phyloP scores from a whole-genome alignment of 23 tunicate genomes.

The Diplosoma virens region DNA sequence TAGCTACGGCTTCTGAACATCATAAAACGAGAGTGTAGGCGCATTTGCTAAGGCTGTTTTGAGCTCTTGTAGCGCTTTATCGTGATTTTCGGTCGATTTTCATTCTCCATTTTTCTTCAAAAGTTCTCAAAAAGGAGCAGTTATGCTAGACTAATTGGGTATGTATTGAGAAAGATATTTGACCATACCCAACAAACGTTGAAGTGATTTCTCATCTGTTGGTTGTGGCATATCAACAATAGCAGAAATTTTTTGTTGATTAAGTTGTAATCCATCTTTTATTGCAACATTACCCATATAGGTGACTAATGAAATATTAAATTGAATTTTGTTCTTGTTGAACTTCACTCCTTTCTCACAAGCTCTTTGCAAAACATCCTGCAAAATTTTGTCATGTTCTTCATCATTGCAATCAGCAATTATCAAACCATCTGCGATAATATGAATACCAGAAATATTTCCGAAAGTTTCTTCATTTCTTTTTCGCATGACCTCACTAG shows the following conservation, averaged over 20 bases:
- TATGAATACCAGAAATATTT: slow-evolving; percentile 11
- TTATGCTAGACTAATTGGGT: slow-evolving; percentile 27
- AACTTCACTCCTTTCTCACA: slow-evolving; percentile 8
- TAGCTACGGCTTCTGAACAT: slow-evolving; percentile 8
- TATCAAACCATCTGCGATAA: slow-evolving; percentile 23
- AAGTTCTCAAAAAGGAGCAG: slow-evolving; percentile 32
- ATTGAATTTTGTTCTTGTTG: slow-evolving; percentile 22
- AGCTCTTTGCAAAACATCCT: slow-evolving; percentile 3
- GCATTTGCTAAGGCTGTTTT: not conserved
- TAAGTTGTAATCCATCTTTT: slow-evolving; percentile 35
- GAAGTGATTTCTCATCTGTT: not conserved
- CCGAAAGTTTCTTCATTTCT: slow-evolving; percentile 28
- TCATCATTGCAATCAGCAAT: slow-evolving; percentile 7
- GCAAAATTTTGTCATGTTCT: slow-evolving; percentile 4
- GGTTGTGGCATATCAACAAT: slow-evolving; percentile 40
- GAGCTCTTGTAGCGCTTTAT: not conserved
- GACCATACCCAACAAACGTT: slow-evolving; percentile 39
- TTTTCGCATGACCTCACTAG: slow-evolving; percentile 32
- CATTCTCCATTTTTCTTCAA: slow-evolving; percentile 16
- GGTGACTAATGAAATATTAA: not conserved
- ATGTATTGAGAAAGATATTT: slow-evolving; percentile 23
- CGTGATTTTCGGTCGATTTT: slow-evolving; percentile 16
- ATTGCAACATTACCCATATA: slow-evolving; percentile 26
- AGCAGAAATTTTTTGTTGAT: slow-evolving; percentile 12
- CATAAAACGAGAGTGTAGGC: slow-evolving; percentile 12